Conservation (phyloP, 2,888 invertebrate genomes). For the Dolichopus griseipennis region DNA sequence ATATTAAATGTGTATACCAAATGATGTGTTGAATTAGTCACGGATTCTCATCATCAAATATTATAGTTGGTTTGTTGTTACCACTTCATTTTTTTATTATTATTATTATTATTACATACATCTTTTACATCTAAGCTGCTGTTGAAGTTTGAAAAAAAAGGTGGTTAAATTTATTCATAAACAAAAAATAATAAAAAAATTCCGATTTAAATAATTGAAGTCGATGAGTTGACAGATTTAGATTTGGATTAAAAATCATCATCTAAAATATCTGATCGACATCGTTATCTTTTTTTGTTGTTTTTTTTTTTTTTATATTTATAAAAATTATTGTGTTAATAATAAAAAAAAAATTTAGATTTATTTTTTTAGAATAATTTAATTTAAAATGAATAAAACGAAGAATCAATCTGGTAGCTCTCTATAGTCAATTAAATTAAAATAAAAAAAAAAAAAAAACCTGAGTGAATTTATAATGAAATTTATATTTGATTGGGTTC, state of each 20-base stretch:
- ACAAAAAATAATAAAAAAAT: background rate
- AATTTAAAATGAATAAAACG: background rate
- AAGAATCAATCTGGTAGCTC: too few species aligned
- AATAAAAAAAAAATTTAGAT: background rate
- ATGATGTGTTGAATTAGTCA: background rate
- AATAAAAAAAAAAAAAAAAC: too few species aligned
- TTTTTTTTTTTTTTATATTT: background rate
- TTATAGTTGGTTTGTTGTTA: background rate
- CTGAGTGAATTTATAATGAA: too few species aligned
- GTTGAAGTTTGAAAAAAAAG: background rate
- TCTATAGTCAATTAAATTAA: too few species aligned
- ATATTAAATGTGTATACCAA: background rate
- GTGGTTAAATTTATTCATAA: background rate
- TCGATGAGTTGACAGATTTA: slow-evolving; percentile 4
- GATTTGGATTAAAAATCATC: slow-evolving; percentile 1
- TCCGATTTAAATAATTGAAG: slow-evolving; percentile 1
- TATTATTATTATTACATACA: too few species aligned
- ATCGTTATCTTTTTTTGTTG: background rate
- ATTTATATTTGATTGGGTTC: too few species aligned
- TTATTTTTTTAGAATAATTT: background rate
- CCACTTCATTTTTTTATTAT: background rate
- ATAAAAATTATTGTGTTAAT: background rate
- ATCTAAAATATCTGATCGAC: background rate
- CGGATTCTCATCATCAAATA: slow-evolving; percentile 2
- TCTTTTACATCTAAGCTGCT: background rate